A percentile compares a stretch with the other conserved stretches of the same genome.
phyloP scores from a whole-genome alignment of 2,113 vertebrate species.

The Syngnathoides biaculeatus region DNA sequence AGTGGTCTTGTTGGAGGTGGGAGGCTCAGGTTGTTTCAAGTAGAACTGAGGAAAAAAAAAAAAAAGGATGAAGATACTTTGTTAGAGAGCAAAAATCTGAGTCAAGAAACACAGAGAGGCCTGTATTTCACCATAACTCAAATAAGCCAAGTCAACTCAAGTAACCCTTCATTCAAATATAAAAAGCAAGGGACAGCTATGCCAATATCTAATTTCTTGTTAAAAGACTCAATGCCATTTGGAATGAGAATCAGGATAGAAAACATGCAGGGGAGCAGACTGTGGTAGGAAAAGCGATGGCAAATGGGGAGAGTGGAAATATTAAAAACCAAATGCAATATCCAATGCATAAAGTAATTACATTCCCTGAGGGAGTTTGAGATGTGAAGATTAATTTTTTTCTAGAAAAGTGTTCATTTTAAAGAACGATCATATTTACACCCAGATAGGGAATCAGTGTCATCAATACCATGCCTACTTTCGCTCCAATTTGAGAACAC shows the following conservation, averaged over 20 bases:
- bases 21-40: slow-evolving; percentile 18
- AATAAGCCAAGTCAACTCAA: slow-evolving; percentile 21
- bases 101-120: slow-evolving; percentile 9
- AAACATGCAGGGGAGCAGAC: slow-evolving; percentile 39
- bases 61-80: slow-evolving; percentile 42
- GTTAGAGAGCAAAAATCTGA: slow-evolving; percentile 18
- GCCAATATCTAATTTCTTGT: slow-evolving; percentile 60
- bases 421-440: slow-evolving; percentile 56
- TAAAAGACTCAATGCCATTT: slow-evolving; percentile 57
- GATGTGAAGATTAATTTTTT: slow-evolving; percentile 53
- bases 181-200: slow-evolving; percentile 58
- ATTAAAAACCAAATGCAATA: slow-evolving; percentile 65
- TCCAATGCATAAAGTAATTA: slow-evolving; percentile 63
- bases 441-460: slow-evolving; percentile 41
- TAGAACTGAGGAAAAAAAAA: slow-evolving; percentile 43
- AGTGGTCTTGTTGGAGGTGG: slow-evolving; percentile 31
- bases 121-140: slow-evolving; percentile 21
- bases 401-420: slow-evolving; percentile 53
- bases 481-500: slow-evolving; percentile 11
- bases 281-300: slow-evolving; percentile 23
- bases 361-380: slow-evolving; percentile 53
- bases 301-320: slow-evolving; percentile 47
- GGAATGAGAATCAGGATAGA: slow-evolving; percentile 57
- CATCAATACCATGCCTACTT: slow-evolving; percentile 14
- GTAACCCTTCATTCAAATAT: slow-evolving; percentile 41